Percentiles rank a stretch among this genome's conserved stretches.
phyloP scores from a whole-genome alignment of 2,113 vertebrate species.

The Alouatta palliata region DNA sequence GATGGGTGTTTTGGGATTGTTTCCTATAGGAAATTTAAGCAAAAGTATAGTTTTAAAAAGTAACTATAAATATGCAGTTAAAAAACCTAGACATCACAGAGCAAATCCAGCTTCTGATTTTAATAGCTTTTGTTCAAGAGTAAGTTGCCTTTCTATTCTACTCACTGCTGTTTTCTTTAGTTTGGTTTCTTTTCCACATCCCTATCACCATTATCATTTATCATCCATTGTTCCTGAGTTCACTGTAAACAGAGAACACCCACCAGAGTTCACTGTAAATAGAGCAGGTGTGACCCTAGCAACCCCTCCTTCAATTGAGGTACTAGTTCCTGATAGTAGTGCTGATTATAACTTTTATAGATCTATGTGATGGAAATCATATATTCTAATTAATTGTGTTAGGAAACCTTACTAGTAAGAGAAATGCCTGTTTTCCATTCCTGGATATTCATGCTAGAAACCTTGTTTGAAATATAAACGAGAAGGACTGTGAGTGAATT shows the following conservation, averaged over 20 bases:
- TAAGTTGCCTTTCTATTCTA: neutral
- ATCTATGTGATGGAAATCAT: neutral
- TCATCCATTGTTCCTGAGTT: neutral
- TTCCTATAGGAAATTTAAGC: constrained; percentile 10
- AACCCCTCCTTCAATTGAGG: neutral
- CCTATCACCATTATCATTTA: neutral
- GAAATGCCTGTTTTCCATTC: constrained; percentile 14
- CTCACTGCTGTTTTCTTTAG: neutral
- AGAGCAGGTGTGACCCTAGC: neutral
- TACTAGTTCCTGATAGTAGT: neutral
- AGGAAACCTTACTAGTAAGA: constrained; percentile 10
- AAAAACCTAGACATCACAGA: constrained; percentile 16
- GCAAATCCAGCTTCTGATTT: constrained; percentile 15
- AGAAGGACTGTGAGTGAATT: neutral
- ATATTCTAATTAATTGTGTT: neutral
- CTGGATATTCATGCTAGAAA: neutral
- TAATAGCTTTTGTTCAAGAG: constrained; percentile 19
- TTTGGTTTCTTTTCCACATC: neutral
- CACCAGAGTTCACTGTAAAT: neutral
- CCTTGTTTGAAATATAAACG: neutral
- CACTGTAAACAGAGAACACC: neutral
- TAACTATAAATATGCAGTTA: neutral
- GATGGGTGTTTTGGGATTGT: neutral
- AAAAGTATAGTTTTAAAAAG: neutral
- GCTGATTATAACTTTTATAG: neutral